Conservation (phyloP, 2,113 vertebrate genomes). For the Struthidea cinerea region DNA sequence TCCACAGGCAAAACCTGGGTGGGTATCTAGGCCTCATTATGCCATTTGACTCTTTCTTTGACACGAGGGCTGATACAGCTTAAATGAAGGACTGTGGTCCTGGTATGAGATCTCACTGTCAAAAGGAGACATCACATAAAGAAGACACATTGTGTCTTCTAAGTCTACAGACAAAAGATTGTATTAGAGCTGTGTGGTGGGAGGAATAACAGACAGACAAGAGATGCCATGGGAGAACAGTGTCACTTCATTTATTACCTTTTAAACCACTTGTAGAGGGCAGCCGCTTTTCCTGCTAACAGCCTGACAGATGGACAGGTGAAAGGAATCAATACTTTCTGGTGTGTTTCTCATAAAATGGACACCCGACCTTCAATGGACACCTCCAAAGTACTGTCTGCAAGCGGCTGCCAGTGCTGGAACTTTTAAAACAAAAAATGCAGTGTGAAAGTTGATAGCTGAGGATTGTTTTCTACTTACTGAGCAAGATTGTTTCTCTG, state of each 20-base stretch:
- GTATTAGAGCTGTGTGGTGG: not conserved
- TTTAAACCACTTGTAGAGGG: not conserved
- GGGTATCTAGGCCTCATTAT: not conserved
- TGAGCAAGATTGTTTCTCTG: conserved; percentile 15
- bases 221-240: not conserved
- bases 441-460: not conserved
- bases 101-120: not conserved
- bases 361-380: not conserved
- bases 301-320: not conserved
- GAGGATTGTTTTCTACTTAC: conserved; percentile 6
- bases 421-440: not conserved
- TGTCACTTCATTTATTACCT: not conserved
- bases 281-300: not conserved
- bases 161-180: not conserved
- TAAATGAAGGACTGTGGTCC: not conserved
- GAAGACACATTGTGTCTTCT: not conserved
- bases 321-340: not conserved
- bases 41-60: not conserved
- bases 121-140: not conserved
- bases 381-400: not conserved
- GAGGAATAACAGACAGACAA: not conserved
- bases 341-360: not conserved
- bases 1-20: not conserved
- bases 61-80: not conserved
- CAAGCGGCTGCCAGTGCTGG: not conserved